Percentiles rank a stretch among this genome's conserved stretches.
These are phyloP conservation scores for Lamellibrachia columna DNA, from an alignment of 2,888 invertebrate genomes.

Conservation along the genomic window DNA sequence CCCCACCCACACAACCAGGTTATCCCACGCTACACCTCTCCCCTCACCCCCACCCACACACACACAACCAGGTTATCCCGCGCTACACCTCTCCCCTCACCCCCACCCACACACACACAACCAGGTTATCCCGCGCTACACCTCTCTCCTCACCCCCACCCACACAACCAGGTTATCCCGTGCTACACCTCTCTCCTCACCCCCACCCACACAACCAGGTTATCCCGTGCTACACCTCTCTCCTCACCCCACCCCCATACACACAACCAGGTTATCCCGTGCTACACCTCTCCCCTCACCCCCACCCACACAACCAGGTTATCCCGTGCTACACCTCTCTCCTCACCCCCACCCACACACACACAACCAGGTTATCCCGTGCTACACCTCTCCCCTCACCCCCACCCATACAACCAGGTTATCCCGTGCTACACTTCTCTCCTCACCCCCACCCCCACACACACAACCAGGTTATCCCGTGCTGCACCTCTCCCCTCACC, in stretches of 20 bases:
- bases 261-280: too few relatives aligned
- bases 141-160: neutral
- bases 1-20: neutral
- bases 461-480: too few relatives aligned
- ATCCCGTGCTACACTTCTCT: too few relatives aligned
- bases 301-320: neutral
- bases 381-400: too few relatives aligned
- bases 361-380: too few relatives aligned
- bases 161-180: too few relatives aligned
- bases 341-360: neutral
- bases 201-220: neutral
- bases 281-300: neutral
- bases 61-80: too few relatives aligned
- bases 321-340: neutral
- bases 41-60: neutral
- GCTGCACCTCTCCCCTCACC: too few relatives aligned
- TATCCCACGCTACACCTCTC: neutral
- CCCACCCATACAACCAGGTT: too few relatives aligned
- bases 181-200: neutral
- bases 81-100: neutral
- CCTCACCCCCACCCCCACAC: too few relatives aligned
- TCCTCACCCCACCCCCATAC: neutral
- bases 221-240: neutral
- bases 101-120: neutral
- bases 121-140: too few relatives aligned